Evolutionary conservation across 2,797 vertebrate genomes (phyloP).

Genomic region (Pseudotriccus pelzelni): DNA sequence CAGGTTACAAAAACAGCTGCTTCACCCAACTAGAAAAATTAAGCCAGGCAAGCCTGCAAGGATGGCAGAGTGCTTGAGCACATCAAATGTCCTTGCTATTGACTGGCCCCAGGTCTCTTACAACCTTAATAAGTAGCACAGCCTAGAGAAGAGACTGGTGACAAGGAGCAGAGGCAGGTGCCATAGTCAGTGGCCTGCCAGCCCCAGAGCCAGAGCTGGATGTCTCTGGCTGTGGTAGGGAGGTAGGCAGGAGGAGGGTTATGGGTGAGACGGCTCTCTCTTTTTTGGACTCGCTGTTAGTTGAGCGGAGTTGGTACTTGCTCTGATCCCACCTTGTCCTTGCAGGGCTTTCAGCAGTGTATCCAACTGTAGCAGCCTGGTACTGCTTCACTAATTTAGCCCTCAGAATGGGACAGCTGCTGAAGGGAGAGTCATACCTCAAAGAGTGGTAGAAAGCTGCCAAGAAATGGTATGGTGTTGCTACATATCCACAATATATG

Average conservation of each 20-base stretch:
- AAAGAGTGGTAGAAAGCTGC: not conserved
- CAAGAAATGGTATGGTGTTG: not conserved
- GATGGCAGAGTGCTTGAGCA: not conserved
- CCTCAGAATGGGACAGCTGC: not conserved
- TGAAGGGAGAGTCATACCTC: not conserved
- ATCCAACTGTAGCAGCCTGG: not conserved
- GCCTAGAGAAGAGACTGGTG: not conserved
- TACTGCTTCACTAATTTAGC: not conserved
- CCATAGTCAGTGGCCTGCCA: not conserved
- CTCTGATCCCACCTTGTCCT: not conserved
- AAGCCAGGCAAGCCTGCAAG: not conserved
- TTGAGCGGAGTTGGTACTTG: not conserved
- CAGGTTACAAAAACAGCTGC: not conserved
- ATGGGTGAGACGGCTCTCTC: not conserved
- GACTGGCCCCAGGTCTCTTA: not conserved
- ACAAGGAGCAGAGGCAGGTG: not conserved
- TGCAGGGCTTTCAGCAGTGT: not conserved
- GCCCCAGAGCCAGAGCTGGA: fast-evolving
- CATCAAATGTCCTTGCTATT: not conserved
- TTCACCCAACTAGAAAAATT: not conserved
- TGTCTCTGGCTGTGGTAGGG: not conserved
- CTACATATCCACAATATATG: not conserved
- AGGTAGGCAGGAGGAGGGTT: not conserved
- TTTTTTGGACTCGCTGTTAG: not conserved
- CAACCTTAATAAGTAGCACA: not conserved